Base-by-base conservation (phyloP, 2,888 invertebrate genomes). In the Trachelus troglodyta region DNA sequence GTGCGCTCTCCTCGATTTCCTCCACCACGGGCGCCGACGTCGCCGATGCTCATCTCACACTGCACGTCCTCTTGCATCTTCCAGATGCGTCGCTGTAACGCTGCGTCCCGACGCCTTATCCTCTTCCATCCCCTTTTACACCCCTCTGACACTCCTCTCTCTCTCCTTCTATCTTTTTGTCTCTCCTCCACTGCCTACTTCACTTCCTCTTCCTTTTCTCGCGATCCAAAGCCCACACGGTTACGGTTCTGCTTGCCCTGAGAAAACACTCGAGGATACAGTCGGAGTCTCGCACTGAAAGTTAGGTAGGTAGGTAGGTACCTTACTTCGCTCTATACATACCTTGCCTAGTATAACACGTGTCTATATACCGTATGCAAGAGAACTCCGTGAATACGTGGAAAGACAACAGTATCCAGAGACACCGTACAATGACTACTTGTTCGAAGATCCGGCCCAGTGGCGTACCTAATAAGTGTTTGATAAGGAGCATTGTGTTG, bases 1-100 rank as follows among this genome's bases (percentile, higher is more conserved):
- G 71, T 56, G 78, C 68, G 78, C 75, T 75, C 78, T 73, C 76
- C 68, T 76, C 34, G 76, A 34, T 78, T 76, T 73, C 76, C 34
- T 78, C 30, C 76, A 34, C 71, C 71, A 35, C 74, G 74, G 35
- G 34, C 23, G 56, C 56, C 56, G 56, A 56, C 56, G 56, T 56
- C 56, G 56, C 56, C 56, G 56, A 56, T 56, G 56, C 56, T 23
- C 56, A 56, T 56, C 56, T 56, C 56, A 23, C 56, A 56, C 23
- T 56, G 23, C 23, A 9, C 56, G 23, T 56, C 56, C 23, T 56
- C 56, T 23, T 56, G 56, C 74, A 35, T 35, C 34, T 74, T 34
- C 74, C 74, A 34, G 74, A 74, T 74, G 74, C 35, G 74, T 56
- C 56, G 30, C 12, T 71, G 71, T 11, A 71, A 33, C 71, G 23